A percentile compares a stretch with the other conserved stretches of the same genome.
These are phyloP conservation scores for Stenoptilia bipunctidactyla DNA, from an alignment of 2,888 invertebrate genomes.

Conservation along the genomic window DNA sequence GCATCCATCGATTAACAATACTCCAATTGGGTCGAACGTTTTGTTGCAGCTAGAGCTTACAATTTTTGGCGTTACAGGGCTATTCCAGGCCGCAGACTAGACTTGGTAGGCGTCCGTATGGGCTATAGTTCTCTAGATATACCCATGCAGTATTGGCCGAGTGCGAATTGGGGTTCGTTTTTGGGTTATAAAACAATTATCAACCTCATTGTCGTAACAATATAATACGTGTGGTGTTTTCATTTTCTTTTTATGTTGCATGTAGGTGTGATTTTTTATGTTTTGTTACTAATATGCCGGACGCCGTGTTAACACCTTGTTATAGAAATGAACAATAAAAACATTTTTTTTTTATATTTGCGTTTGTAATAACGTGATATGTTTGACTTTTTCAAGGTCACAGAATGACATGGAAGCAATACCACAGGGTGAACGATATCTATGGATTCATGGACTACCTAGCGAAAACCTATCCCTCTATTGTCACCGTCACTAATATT, in stretches of 20 bases:
- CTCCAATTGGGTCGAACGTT: conserved; percentile 49
- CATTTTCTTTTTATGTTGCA: no score
- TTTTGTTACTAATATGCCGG: no score
- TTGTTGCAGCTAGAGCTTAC: conserved; percentile 71
- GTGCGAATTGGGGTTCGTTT: conserved; percentile 75
- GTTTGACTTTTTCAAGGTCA: conserved; percentile 37
- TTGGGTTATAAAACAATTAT: no score
- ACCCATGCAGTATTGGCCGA: conserved; percentile 71
- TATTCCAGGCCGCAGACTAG: conserved; percentile 39
- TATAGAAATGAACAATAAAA: no score
- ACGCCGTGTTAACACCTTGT: no score
- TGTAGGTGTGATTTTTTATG: no score
- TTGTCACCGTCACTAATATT: conserved; percentile 80
- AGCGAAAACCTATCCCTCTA: conserved; percentile 79
- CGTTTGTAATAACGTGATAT: conserved; percentile 9
- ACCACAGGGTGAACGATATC: conserved; percentile 82
- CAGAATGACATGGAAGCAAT: conserved; percentile 83
- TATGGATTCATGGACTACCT: conserved; percentile 83
- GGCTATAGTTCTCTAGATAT: conserved; percentile 67
- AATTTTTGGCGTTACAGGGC: conserved; percentile 72
- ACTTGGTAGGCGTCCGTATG: conserved; percentile 58
- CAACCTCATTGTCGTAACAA: no score
- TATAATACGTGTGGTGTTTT: background rate
- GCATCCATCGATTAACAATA: conserved; percentile 22
- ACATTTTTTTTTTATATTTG: background rate